Conservation (phyloP, 2,888 invertebrate species). For the Lochmaea crataegi region DNA sequence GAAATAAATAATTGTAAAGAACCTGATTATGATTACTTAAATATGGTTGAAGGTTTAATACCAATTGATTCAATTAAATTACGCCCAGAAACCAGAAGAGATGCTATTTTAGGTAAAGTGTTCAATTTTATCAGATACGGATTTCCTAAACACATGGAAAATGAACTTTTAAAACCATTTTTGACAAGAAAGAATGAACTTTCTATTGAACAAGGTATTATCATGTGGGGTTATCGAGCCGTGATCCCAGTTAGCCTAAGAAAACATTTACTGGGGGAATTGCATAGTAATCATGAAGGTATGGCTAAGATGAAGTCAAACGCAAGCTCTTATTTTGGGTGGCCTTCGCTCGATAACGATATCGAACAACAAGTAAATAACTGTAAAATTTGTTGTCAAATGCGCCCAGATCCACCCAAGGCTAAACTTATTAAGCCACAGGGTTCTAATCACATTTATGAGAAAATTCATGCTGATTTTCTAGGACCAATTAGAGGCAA, state of each 20-base stretch:
- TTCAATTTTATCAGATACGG: constrained; percentile 7
- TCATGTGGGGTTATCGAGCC: constrained; percentile 43
- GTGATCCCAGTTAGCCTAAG: constrained; percentile 35
- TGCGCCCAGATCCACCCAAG: constrained; percentile 19
- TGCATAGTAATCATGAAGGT: constrained; percentile 43
- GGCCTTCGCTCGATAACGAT: constrained; percentile 20
- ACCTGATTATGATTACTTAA: no score
- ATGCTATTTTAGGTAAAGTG: constrained; percentile 1
- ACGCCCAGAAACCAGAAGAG: constrained; percentile 7
- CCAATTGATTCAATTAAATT: neutral
- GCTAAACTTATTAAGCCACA: constrained; percentile 13
- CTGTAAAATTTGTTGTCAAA: constrained; percentile 15
- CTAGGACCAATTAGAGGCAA: constrained; percentile 21
- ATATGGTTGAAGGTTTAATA: neutral
- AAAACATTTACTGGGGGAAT: constrained; percentile 35
- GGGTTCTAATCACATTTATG: constrained; percentile 17
- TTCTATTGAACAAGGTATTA: constrained; percentile 32
- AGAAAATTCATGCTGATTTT: constrained; percentile 28
- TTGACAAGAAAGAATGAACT: constrained; percentile 21
- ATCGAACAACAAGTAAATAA: constrained; percentile 10
- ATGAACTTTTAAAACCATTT: neutral
- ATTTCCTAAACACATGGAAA: neutral
- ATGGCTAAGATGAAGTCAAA: constrained; percentile 30
- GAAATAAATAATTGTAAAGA: no score
- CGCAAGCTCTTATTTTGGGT: constrained; percentile 30